Base-by-base conservation (phyloP, 2,113 vertebrate genomes). In the Podiceps cristatus region DNA sequence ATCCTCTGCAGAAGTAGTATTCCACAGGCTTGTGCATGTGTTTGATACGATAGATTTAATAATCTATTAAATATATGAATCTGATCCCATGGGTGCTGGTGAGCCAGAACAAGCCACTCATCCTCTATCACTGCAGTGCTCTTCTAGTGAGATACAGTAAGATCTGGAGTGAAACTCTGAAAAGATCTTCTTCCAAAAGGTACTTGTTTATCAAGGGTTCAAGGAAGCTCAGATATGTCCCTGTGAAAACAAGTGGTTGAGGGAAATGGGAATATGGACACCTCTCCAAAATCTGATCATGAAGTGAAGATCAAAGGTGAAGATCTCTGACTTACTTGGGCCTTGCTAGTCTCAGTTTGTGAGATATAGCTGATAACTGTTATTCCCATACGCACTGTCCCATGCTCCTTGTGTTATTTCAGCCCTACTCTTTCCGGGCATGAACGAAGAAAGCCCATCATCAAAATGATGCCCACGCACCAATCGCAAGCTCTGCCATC, bases 331-430 rank as follows among this genome's bases (percentile, higher is more conserved):
- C 13, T 77, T 47, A 33, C 28, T 24, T 18, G 33, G 58, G 35
- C 42, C 58, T 76, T 81, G 18, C 37, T 63, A 20, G 28, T 53
- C n/a, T 81, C 15, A 35, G 7, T 55, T 64, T 74, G 18, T 72
- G 69, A 55, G 53, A 81, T 77, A 59, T 31, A 85, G 3, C 15
- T 66, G 72, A 15, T 13, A 75, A 40, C 23, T 40, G 27, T 10
- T 45, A 33, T 18, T 50, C 17, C 13, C 44, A 5, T 14, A 58
- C 0, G 0, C 37, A n/a, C 20, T 1, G 0, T 44, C 72, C 49
- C 0, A 0, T 53, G 42, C 18, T 59, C 29, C 12, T 64, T 55
- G 29, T 33, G 27, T 27, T 58, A 29, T 29, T 68, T 74, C 67
- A 55, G 44, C 20, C n/a, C 7, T 37, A 23, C 9, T 12, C 62